Conservation (phyloP, 2,797 vertebrate genomes). For the Oryzias dopingdopingensis region DNA sequence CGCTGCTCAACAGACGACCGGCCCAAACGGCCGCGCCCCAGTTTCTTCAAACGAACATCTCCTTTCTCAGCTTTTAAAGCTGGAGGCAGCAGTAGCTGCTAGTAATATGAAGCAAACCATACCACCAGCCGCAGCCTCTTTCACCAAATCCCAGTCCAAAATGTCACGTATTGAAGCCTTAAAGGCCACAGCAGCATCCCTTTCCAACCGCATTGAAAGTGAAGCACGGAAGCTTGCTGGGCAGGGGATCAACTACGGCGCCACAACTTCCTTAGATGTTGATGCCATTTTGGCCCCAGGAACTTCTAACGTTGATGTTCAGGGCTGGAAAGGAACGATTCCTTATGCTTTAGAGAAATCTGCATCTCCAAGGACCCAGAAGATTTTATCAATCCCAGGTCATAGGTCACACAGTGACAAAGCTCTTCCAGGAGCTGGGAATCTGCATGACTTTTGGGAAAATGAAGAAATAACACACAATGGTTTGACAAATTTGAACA, state of each 20-base stretch:
- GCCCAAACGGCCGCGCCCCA: constrained; percentile 31
- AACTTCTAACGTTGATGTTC: constrained; percentile 41
- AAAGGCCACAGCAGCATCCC: constrained; percentile 92
- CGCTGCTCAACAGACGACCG: constrained; percentile 46
- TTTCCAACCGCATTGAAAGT: constrained; percentile 90
- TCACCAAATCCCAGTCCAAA: constrained; percentile 74
- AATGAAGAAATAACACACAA: constrained; percentile 60
- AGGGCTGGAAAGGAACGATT: constrained; percentile 68
- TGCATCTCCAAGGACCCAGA: constrained; percentile 78
- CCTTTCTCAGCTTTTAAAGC: constrained; percentile 80
- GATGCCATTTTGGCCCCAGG: constrained; percentile 55
- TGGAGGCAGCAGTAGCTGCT: constrained; percentile 74
- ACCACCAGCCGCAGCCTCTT: constrained; percentile 43
- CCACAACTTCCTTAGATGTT: constrained; percentile 66
- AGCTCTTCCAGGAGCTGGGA: constrained; percentile 82
- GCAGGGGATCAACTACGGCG: constrained; percentile 79
- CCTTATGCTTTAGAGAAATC: constrained; percentile 41
- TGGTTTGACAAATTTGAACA: constrained; percentile 38
- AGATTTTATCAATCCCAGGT: constrained; percentile 77
- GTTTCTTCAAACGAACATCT: constrained; percentile 70
- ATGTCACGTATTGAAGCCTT: constrained; percentile 89
- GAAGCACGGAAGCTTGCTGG: constrained; percentile 90
- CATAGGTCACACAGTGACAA: constrained; percentile 77
- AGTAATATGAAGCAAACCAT: constrained; percentile 20
- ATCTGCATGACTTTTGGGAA: constrained; percentile 78